A percentile compares a stretch with the other conserved stretches of the same genome.
phyloP scores from a whole-genome alignment of 2,797 vertebrate species.

The Sphaeramia orbicularis region DNA sequence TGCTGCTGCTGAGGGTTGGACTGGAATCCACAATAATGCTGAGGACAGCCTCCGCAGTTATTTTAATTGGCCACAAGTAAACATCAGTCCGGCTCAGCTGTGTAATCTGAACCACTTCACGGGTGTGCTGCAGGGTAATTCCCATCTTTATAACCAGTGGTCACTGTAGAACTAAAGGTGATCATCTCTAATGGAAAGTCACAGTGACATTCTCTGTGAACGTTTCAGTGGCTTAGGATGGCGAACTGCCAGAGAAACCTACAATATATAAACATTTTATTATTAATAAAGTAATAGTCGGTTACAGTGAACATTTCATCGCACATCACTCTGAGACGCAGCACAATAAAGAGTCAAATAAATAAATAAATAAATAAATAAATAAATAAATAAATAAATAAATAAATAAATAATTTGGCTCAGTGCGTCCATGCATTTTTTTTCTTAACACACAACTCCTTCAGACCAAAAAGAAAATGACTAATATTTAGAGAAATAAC shows the following conservation, averaged over 20 bases:
- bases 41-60: constrained; percentile 33
- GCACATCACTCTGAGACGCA: too few relatives aligned
- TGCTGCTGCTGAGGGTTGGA: constrained; percentile 15
- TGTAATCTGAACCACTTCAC: constrained; percentile 19
- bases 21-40: constrained; percentile 35
- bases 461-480: background rate
- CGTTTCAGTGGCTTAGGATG: background rate
- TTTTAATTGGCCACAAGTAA: constrained; percentile 57
- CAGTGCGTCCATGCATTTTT: background rate
- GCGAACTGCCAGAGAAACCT: background rate
- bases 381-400: background rate
- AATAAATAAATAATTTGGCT: constrained; percentile 20
- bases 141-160: constrained; percentile 39
- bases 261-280: background rate
- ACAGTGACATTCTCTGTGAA: constrained; percentile 25
- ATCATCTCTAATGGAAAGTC: constrained; percentile 32
- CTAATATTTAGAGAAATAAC: background rate
- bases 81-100: constrained; percentile 42
- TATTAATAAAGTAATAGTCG: background rate
- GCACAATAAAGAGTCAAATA: background rate
- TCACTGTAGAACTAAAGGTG: constrained; percentile 16
- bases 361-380: background rate
- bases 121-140: constrained; percentile 30
- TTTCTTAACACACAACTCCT: background rate
- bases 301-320: background rate